Percentiles rank a stretch among this genome's conserved stretches.
These are phyloP conservation scores for Camponotus pennsylvanicus DNA, from an alignment of 1,140 invertebrate genomes.

Conservation along the genomic window DNA sequence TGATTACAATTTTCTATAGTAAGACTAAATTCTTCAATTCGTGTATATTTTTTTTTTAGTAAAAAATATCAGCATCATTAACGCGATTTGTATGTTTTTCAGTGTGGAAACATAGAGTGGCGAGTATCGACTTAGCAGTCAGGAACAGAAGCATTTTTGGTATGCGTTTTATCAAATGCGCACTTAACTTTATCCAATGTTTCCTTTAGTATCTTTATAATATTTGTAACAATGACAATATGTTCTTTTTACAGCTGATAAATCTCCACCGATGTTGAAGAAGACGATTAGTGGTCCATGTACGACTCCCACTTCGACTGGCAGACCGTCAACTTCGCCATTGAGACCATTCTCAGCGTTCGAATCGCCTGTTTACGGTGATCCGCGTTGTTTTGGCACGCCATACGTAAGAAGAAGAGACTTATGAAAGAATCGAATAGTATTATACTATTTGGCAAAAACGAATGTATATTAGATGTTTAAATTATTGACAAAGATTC, in stretches of 20 bases:
- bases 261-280: conserved; percentile 81
- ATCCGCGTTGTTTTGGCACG: conserved; percentile 82
- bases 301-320: conserved; percentile 73
- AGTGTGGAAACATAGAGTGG: conserved; percentile 83
- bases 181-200: background rate
- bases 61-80: background rate
- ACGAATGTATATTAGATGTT: conserved; percentile 65
- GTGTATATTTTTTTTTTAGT: conserved; percentile 25
- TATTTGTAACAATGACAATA: background rate
- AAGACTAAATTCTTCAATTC: conserved; percentile 63
- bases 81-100: conserved; percentile 54
- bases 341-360: conserved; percentile 82
- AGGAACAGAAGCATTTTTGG: conserved; percentile 82
- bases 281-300: conserved; percentile 70
- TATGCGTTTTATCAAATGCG: conserved; percentile 65
- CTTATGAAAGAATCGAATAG: background rate
- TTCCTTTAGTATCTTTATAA: background rate
- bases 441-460: background rate
- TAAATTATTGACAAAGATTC: conserved; percentile 66
- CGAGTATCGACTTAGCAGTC: conserved; percentile 79
- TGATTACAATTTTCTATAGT: conserved; percentile 82
- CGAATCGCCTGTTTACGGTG: conserved; percentile 79
- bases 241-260: conserved; percentile 79
- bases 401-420: conserved; percentile 78
- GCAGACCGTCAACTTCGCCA: conserved; percentile 75